Conservation (phyloP, 2,797 vertebrate genomes). For the Sebastes iracundus region DNA sequence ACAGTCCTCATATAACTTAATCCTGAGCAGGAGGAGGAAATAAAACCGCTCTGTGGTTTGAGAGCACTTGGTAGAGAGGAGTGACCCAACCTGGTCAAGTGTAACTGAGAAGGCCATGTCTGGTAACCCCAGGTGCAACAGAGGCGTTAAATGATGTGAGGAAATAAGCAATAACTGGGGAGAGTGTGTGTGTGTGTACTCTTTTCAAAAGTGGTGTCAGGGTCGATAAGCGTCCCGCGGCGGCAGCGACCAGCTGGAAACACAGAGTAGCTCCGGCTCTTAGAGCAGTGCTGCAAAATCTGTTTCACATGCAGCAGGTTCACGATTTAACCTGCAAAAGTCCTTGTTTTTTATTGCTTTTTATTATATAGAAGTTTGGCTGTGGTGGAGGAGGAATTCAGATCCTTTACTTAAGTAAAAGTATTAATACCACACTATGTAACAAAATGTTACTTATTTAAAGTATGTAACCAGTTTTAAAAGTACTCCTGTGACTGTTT, state of each 20-base stretch:
- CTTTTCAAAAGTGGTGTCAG: constrained; percentile 49
- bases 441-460: too few relatives aligned
- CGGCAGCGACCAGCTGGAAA: constrained; percentile 58
- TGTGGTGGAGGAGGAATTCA: neutral
- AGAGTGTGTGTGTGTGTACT: constrained; percentile 11
- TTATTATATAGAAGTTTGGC: neutral
- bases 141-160: constrained; percentile 71
- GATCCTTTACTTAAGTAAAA: neutral
- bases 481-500: neutral
- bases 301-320: constrained; percentile 42
- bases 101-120: constrained; percentile 73
- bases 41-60: constrained; percentile 62
- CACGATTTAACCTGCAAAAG: neutral
- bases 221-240: constrained; percentile 47
- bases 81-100: constrained; percentile 59
- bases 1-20: constrained; percentile 81
- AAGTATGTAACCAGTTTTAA: neutral
- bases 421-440: neutral
- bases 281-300: neutral
- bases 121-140: constrained; percentile 64
- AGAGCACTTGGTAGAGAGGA: constrained; percentile 16
- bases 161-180: constrained; percentile 65
- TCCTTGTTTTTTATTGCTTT: neutral
- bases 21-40: constrained; percentile 69
- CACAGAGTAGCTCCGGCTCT: constrained; percentile 4